Evolutionary conservation across 2,113 vertebrate species (phyloP).

Genomic region (Scatophagus argus): DNA sequence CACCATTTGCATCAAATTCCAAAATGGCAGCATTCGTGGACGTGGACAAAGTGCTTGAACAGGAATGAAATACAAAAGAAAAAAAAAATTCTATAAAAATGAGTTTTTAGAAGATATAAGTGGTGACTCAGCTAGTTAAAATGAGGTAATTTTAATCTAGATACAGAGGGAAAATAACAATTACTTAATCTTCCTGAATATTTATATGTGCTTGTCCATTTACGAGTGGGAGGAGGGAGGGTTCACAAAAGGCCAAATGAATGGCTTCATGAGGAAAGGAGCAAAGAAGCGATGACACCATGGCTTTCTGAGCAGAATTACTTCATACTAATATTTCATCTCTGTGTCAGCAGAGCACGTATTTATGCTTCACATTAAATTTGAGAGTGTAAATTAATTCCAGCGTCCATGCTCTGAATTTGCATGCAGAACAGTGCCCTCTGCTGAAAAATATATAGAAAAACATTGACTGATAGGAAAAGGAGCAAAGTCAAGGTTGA

Average conservation of each 20-base stretch:
- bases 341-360: background rate
- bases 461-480: constrained; percentile 4
- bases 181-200: too few species aligned
- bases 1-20: too few species aligned
- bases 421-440: constrained; percentile 40
- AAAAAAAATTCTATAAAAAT: too few species aligned
- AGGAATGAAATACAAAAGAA: too few species aligned
- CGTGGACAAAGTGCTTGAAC: too few species aligned
- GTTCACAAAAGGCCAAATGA: constrained; percentile 2
- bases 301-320: constrained; percentile 14
- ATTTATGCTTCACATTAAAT: constrained; percentile 24
- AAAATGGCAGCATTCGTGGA: too few species aligned
- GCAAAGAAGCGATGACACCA: background rate
- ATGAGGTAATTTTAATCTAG: too few species aligned
- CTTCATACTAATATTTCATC: constrained; percentile 13
- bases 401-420: constrained; percentile 1
- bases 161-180: too few species aligned
- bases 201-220: too few species aligned
- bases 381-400: constrained; percentile 35
- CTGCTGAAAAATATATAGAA: constrained; percentile 39
- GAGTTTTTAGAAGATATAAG: too few species aligned
- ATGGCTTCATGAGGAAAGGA: background rate
- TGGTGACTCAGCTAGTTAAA: too few species aligned
- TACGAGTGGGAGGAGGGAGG: background rate
- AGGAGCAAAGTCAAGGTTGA: constrained; percentile 28